Conservation (phyloP, 2,113 vertebrate genomes). For the Mustela nigripes region DNA sequence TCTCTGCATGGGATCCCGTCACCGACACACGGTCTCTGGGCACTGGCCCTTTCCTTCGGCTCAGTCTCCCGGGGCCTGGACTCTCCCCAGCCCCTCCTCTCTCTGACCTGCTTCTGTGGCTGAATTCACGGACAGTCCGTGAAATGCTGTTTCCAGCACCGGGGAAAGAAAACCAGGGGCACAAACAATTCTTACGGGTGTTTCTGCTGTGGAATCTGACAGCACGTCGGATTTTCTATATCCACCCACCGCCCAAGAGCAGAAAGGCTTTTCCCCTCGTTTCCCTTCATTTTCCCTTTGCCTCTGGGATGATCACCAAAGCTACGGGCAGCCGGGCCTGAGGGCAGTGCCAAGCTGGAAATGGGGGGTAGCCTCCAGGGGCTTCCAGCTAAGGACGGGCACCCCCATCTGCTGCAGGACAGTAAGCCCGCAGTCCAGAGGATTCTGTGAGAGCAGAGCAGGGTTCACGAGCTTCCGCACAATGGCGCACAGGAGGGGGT, state of each 20-base stretch:
- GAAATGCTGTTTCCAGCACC: neutral
- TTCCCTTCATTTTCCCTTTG: neutral
- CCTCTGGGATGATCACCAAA: neutral
- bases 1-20: neutral
- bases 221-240: neutral
- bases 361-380: fast-evolving
- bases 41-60: neutral
- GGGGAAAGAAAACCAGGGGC: neutral
- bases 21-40: neutral
- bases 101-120: neutral
- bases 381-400: neutral
- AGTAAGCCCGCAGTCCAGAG: fast-evolving
- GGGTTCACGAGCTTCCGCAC: neutral
- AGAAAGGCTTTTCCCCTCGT: neutral
- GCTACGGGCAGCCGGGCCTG: fast-evolving
- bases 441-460: neutral
- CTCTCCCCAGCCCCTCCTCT: fast-evolving
- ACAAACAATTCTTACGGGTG: neutral
- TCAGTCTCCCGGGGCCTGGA: fast-evolving
- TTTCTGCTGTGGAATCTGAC: constrained; percentile 24
- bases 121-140: neutral
- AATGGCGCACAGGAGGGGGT: neutral
- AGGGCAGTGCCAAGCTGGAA: fast-evolving
- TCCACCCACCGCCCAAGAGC: neutral
- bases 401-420: too few species aligned